A percentile compares a stretch with the other conserved stretches of the same genome.
phyloP scores from a whole-genome alignment of 2,113 vertebrate species.

The Prunella himalayana region DNA sequence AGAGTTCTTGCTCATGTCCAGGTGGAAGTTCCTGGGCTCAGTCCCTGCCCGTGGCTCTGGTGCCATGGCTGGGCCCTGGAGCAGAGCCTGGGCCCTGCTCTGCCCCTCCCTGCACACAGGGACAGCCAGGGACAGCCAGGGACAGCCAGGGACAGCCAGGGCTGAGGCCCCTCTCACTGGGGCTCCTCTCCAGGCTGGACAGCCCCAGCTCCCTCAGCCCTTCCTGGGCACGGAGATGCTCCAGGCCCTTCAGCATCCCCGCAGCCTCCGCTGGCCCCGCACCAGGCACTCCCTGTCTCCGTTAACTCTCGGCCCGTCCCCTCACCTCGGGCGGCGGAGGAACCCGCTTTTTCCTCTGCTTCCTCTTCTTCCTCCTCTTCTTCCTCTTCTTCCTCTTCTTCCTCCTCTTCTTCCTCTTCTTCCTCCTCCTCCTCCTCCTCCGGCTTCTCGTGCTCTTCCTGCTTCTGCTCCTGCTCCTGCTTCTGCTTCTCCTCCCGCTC shows the following conservation, averaged over 20 bases:
- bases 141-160: not conserved
- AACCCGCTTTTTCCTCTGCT: fast-evolving
- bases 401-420: no score
- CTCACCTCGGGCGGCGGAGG: not conserved
- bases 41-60: not conserved
- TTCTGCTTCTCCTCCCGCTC: no score
- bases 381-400: no score
- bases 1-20: no score
- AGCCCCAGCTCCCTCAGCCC: not conserved
- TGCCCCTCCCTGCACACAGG: not conserved
- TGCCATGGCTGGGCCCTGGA: not conserved
- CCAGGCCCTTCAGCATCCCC: not conserved
- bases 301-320: not conserved
- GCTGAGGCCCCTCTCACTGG: not conserved
- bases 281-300: not conserved
- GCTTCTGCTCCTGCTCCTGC: no score
- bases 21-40: not conserved
- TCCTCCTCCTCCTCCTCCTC: fast-evolving
- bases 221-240: fast-evolving
- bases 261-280: not conserved
- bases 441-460: no score
- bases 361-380: fast-evolving
- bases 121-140: not conserved
- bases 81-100: not conserved
- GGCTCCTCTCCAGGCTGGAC: not conserved